Conservation (phyloP, 1,140 invertebrate genomes). For the Drosophila takahashii region DNA sequence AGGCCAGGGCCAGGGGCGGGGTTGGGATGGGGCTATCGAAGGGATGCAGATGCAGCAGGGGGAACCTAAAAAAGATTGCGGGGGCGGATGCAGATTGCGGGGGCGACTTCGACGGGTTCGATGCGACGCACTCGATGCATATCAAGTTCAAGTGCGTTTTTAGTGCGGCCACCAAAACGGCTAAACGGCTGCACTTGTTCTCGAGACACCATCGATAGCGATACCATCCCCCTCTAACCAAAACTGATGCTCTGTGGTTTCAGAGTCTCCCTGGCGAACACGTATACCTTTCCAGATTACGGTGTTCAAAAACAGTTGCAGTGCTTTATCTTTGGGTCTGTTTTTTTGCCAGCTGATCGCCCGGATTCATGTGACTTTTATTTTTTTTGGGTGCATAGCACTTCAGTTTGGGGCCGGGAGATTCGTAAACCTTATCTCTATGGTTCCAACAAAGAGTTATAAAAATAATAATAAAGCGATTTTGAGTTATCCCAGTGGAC, state of each 20-base stretch:
- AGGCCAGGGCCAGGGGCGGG: conserved; percentile 36
- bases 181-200: conserved; percentile 46
- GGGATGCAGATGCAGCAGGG: neutral
- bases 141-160: conserved; percentile 69
- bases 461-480: neutral
- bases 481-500: neutral
- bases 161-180: neutral
- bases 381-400: neutral
- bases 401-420: neutral
- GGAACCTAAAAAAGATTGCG: neutral
- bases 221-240: neutral
- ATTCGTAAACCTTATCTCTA: conserved; percentile 3
- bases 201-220: conserved; percentile 11
- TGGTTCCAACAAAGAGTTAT: neutral
- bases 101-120: conserved; percentile 11
- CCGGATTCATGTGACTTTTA: conserved; percentile 38
- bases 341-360: conserved; percentile 28
- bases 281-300: conserved; percentile 35
- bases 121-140: conserved; percentile 8
- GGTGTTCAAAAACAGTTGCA: conserved; percentile 2
- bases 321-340: conserved; percentile 20
- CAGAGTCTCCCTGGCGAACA: conserved; percentile 17
- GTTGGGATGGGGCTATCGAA: neutral
- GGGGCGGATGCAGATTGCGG: conserved; percentile 22
- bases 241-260: conserved; percentile 18